Percentiles rank a stretch among this genome's conserved stretches.
Conservation (phyloP, 1,140 invertebrate genomes). For the Penaeus chinensis region DNA sequence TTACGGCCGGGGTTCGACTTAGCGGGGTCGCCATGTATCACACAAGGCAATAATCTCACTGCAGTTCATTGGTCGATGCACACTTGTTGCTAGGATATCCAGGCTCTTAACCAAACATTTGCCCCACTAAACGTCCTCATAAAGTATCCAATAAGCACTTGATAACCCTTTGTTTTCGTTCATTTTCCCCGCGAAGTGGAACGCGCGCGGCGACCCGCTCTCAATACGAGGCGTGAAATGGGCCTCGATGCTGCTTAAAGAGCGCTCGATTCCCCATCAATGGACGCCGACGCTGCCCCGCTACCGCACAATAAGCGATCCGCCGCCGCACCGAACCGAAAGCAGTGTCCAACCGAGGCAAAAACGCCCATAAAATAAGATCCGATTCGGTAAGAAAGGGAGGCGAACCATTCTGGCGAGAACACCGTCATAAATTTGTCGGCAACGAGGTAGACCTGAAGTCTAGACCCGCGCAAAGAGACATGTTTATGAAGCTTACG, state of each 20-base stretch:
- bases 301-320: not conserved
- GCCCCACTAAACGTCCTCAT: slow-evolving; percentile 56
- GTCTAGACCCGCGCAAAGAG: slow-evolving; percentile 58
- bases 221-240: not conserved
- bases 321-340: no score
- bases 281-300: not conserved
- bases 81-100: slow-evolving; percentile 60
- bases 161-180: slow-evolving; percentile 59
- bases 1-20: not conserved
- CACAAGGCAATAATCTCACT: slow-evolving; percentile 37
- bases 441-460: slow-evolving; percentile 61
- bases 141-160: slow-evolving; percentile 61
- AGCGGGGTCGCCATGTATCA: slow-evolving; percentile 52
- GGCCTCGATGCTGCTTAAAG: not conserved
- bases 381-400: slow-evolving; percentile 52
- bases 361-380: slow-evolving; percentile 36
- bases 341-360: not conserved
- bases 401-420: slow-evolving; percentile 58
- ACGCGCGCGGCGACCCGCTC: not conserved
- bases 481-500: slow-evolving; percentile 61
- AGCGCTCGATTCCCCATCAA: not conserved
- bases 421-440: slow-evolving; percentile 59
- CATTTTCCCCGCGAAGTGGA: slow-evolving; percentile 37
- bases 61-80: slow-evolving; percentile 53
- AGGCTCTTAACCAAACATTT: slow-evolving; percentile 57